phyloP scores from a whole-genome alignment of 2,888 invertebrate genomes.

The Mayetiola destructor region DNA sequence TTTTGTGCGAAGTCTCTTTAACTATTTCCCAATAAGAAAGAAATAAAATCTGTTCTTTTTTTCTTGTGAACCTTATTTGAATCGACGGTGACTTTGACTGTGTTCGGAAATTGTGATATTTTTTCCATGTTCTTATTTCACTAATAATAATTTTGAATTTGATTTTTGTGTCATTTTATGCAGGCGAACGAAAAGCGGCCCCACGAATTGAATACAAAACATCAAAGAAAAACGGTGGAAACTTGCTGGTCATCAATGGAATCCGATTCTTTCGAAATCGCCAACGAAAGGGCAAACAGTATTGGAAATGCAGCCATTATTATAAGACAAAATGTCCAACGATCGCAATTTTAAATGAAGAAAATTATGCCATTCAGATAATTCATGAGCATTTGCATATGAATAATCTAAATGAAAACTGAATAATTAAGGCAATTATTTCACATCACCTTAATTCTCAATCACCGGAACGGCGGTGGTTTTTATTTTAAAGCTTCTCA shows the following conservation, averaged over 20 bases:
- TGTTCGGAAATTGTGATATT: too few species aligned
- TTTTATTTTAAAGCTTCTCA: too few species aligned
- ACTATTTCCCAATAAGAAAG: too few species aligned
- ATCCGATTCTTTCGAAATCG: conserved; percentile 35
- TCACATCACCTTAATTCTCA: too few species aligned
- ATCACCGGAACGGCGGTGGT: too few species aligned
- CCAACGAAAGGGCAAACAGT: conserved; percentile 33
- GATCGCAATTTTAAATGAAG: conserved; percentile 34
- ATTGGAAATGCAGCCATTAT: conserved; percentile 36
- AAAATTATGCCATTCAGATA: conserved; percentile 28
- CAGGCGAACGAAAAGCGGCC: conserved; percentile 21
- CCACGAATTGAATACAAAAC: conserved; percentile 34
- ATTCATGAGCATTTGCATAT: conserved; percentile 33
- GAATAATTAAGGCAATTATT: too few species aligned
- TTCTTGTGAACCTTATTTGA: too few species aligned
- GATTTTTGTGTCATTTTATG: neutral
- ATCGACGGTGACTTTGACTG: too few species aligned
- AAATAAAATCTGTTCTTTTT: too few species aligned
- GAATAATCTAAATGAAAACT: conserved; percentile 20
- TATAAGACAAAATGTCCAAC: conserved; percentile 36
- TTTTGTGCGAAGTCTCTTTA: too few species aligned
- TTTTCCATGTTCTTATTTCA: too few species aligned
- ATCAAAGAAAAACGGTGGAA: conserved; percentile 35
- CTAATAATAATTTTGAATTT: neutral
- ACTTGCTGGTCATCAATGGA: conserved; percentile 33